These are phyloP conservation scores for Petromus typicus DNA, from an alignment of 2,113 vertebrate species.

Conservation along the genomic window DNA sequence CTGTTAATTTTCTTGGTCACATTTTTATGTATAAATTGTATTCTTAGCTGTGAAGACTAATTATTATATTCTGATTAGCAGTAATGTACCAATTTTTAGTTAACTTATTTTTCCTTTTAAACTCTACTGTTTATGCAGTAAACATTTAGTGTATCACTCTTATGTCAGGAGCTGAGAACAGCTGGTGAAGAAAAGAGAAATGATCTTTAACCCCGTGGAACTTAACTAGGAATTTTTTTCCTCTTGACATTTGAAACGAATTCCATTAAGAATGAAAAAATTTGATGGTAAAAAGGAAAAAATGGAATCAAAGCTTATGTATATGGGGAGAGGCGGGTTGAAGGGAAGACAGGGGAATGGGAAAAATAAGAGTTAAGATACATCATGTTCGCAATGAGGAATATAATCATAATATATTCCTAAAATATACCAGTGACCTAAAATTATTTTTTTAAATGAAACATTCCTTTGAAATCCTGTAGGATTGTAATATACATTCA, in stretches of 20 bases:
- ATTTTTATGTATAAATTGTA: constrained; percentile 39
- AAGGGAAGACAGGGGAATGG: too few relatives aligned
- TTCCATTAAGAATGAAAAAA: neutral
- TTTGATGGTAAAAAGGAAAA: too few relatives aligned
- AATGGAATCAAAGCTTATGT: too few relatives aligned
- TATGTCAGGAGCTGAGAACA: neutral
- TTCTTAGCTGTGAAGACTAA: neutral
- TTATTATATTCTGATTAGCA: neutral
- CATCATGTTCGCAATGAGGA: too few relatives aligned
- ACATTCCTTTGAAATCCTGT: neutral
- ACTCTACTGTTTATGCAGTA: neutral
- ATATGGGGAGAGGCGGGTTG: too few relatives aligned
- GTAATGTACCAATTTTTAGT: neutral
- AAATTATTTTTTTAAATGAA: too few relatives aligned
- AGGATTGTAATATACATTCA: neutral
- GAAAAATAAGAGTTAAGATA: too few relatives aligned
- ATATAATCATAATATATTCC: too few relatives aligned
- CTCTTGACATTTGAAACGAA: neutral
- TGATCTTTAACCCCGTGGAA: neutral
- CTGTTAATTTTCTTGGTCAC: neutral
- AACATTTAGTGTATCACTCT: neutral
- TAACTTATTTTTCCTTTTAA: constrained; percentile 9
- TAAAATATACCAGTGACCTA: too few relatives aligned
- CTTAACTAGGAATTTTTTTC: neutral
- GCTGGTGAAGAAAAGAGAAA: neutral